Conservation (phyloP, 2,113 vertebrate species). For the Cebidichthys violaceus region DNA sequence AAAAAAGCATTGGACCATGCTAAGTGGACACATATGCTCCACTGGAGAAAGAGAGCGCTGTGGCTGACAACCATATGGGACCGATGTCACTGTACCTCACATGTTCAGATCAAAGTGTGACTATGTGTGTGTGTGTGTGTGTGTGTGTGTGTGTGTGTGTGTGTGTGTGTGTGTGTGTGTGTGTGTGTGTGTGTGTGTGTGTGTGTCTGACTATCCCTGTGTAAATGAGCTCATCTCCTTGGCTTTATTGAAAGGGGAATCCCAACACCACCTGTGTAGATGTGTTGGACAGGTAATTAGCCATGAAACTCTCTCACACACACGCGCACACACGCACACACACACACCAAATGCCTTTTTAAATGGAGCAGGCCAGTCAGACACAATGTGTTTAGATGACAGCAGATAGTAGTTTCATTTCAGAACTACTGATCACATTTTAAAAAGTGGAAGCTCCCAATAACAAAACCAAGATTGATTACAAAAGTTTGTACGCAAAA, state of each 20-base stretch:
- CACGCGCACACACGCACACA: slow-evolving; percentile 3
- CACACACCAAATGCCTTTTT: background rate
- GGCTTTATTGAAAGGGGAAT: slow-evolving; percentile 11
- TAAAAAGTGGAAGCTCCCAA: background rate
- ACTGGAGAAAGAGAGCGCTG: slow-evolving; percentile 43
- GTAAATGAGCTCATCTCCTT: slow-evolving; percentile 26
- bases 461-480: background rate
- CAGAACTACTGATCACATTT: background rate
- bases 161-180: slow-evolving; percentile 38
- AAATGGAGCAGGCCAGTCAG: background rate
- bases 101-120: slow-evolving; percentile 65
- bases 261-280: slow-evolving; percentile 36
- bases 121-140: slow-evolving; percentile 13
- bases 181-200: slow-evolving; percentile 14
- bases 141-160: slow-evolving; percentile 31
- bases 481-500: background rate
- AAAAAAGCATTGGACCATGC: slow-evolving; percentile 18
- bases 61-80: slow-evolving; percentile 57
- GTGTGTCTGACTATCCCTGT: background rate
- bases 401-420: background rate
- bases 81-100: slow-evolving; percentile 53
- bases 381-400: background rate
- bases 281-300: slow-evolving; percentile 26
- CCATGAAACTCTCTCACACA: slow-evolving; percentile 1
- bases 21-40: slow-evolving; percentile 57